Evolutionary conservation across 2,888 invertebrate species (phyloP).

Genomic region (Chrysolina americana): DNA sequence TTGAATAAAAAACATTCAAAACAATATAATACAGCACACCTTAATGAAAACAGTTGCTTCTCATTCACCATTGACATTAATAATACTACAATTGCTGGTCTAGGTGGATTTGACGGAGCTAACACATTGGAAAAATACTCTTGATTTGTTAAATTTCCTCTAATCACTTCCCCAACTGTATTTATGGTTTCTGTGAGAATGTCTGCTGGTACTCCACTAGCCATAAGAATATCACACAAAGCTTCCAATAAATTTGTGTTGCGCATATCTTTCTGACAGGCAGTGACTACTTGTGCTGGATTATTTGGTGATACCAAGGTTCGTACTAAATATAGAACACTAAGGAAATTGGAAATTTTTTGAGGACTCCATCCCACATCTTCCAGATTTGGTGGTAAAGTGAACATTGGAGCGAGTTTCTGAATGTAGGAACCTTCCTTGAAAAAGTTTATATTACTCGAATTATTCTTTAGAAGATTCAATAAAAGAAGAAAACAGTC

Average conservation of each 20-base stretch:
- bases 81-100: conserved; percentile 94
- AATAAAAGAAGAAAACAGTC: conserved; percentile 95
- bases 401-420: conserved; percentile 90
- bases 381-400: conserved; percentile 79
- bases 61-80: conserved; percentile 99
- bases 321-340: conserved; percentile 90
- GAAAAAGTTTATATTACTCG: conserved; percentile 98
- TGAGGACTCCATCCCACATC: conserved; percentile 92
- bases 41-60: conserved; percentile 89
- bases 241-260: conserved; percentile 86
- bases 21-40: conserved; percentile 97
- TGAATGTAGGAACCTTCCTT: conserved; percentile 98
- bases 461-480: conserved; percentile 94
- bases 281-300: conserved; percentile 82
- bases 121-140: conserved; percentile 90
- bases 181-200: conserved; percentile 96
- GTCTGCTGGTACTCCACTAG: conserved; percentile 96
- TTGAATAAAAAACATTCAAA: conserved; percentile 94
- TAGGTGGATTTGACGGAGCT: conserved; percentile 94
- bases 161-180: conserved; percentile 88
- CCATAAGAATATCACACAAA: conserved; percentile 93
- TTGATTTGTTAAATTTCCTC: conserved; percentile 93
- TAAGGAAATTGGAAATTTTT: conserved; percentile 94
- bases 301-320: conserved; percentile 95
- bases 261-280: conserved; percentile 92